Base-by-base conservation (phyloP, 2,113 vertebrate genomes). In the Pelvicachromis taeniatus region DNA sequence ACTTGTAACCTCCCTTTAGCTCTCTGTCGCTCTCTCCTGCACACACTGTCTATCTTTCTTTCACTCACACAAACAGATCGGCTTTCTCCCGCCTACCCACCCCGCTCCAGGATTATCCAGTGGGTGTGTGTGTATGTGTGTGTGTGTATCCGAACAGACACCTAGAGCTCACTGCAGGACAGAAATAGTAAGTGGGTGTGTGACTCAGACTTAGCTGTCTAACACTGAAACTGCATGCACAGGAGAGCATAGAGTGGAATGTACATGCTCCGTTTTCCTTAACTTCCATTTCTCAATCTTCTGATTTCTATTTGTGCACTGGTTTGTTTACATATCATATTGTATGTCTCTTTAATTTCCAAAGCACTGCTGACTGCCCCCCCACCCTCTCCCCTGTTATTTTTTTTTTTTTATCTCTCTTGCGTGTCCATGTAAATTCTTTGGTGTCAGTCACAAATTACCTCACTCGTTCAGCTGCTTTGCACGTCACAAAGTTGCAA, bases 31-130 rank as follows among this genome's bases (percentile, higher is more conserved):
- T 80, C 54, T 40, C 65, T 75, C 61, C 9, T 23, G 56, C 80
- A 65, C 48, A 42, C 91, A 65, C 92, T 58, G 52, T 85, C 88
- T 88, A 31, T 92, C 92, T 91, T 68, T 89, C 81, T 83, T 77
- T 87, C 85, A 65, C 79, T 87, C 91, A 80, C 88, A 87, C 91
- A 91, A 95, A 94, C 92, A 94, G 94, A 94, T 95, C 94, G 5
- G 88, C 94, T 95, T 94, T 95, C 95, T 94, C 90, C 92, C 92
- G 93, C 94, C 92, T 92, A 90, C 91, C 91, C 68, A 81, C 84
- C 79, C 93, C 40, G 35, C 90, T 79, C 78, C 19, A 0, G 90
- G 93, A 93, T 94, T 93, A 93, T 92, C 89, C 87, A 58, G 33
- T 77, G 65, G 85, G 86, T 83, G 86, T 84, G 45, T 70, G 81